Conservation (phyloP, 2,113 vertebrate genomes). For the Pseudorhombus dupliciocellatus region DNA sequence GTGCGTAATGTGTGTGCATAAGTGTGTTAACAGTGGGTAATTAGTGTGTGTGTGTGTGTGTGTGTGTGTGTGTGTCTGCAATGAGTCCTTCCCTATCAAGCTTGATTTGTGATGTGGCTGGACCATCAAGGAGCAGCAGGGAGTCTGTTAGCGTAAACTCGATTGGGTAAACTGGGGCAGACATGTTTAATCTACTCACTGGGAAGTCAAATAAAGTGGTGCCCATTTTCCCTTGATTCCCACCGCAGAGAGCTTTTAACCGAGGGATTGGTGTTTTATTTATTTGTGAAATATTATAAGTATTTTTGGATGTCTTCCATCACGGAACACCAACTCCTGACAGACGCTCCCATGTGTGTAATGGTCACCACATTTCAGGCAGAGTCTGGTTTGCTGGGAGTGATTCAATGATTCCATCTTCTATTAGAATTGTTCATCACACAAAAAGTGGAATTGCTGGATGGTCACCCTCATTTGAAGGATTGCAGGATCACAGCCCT, state of each 20-base stretch:
- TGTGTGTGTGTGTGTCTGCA: not conserved
- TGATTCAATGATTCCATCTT: slow-evolving; percentile 6
- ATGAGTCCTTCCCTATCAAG: slow-evolving; percentile 15
- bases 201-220: slow-evolving; percentile 8
- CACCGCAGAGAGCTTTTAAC: not conserved
- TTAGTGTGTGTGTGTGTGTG: not conserved
- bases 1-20: not conserved
- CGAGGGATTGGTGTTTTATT: not conserved
- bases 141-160: slow-evolving; percentile 11
- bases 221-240: not conserved
- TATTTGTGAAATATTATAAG: not conserved
- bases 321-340: slow-evolving; percentile 5
- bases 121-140: slow-evolving; percentile 18
- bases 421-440: slow-evolving; percentile 7
- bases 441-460: not conserved
- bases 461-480: not conserved
- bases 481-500: slow-evolving; percentile 1
- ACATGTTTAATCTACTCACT: slow-evolving; percentile 11
- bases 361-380: slow-evolving; percentile 11
- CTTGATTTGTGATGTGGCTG: slow-evolving; percentile 24
- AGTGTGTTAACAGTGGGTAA: slow-evolving; percentile 5
- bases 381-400: slow-evolving; percentile 5
- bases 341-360: not conserved
- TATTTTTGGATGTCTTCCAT: not conserved
- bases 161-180: slow-evolving; percentile 6